Percentiles rank a stretch among this genome's conserved stretches.
phyloP scores from a whole-genome alignment of 2,888 invertebrate genomes.

The Liodrosophila aerea region DNA sequence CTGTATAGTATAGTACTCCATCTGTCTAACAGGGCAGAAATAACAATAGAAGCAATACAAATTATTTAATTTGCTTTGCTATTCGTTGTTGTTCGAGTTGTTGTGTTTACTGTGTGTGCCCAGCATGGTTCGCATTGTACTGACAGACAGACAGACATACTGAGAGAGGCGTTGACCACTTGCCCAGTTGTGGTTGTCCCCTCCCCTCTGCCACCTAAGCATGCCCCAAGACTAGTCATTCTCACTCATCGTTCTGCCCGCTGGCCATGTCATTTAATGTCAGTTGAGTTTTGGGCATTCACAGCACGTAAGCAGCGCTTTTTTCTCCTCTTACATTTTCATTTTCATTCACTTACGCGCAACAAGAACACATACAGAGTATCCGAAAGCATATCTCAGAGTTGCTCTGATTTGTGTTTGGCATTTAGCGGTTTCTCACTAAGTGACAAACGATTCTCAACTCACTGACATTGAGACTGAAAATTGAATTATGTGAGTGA shows the following conservation, averaged over 20 bases:
- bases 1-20: neutral
- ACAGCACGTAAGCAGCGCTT: constrained; percentile 71
- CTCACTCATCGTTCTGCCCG: constrained; percentile 16
- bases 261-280: constrained; percentile 40
- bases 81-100: constrained; percentile 16
- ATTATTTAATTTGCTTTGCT: constrained; percentile 67
- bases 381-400: neutral
- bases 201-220: constrained; percentile 12
- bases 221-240: constrained; percentile 42
- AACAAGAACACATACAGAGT: neutral
- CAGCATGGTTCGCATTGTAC: constrained; percentile 10
- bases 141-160: too few relatives aligned
- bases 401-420: constrained; percentile 30
- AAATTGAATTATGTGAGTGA: constrained; percentile 26
- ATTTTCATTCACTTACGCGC: constrained; percentile 74
- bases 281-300: constrained; percentile 43
- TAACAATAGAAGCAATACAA: constrained; percentile 61
- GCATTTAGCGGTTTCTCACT: constrained; percentile 34
- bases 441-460: constrained; percentile 29
- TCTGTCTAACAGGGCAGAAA: constrained; percentile 6
- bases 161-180: constrained; percentile 17
- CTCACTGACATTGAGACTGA: constrained; percentile 54
- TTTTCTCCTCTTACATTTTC: constrained; percentile 32
- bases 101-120: constrained; percentile 5
- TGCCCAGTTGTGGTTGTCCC: constrained; percentile 7